Conservation (phyloP, 2,797 vertebrate species). For the Cheirogaleus major region DNA sequence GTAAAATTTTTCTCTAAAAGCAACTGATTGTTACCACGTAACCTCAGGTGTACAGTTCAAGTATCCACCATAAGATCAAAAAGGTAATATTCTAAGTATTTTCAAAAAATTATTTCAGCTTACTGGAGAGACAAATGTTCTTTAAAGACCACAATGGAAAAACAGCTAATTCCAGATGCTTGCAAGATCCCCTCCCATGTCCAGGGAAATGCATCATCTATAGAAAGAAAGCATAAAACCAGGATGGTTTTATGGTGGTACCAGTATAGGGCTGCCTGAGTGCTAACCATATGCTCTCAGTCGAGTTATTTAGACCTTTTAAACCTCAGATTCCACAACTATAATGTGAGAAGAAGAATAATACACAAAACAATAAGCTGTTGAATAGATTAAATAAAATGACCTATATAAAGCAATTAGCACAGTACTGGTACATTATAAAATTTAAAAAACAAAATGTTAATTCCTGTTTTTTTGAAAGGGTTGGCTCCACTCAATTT, state of each 20-base stretch:
- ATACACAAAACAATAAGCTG: background rate
- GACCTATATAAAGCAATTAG: background rate
- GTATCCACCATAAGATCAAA: background rate
- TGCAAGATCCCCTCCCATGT: background rate
- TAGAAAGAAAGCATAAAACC: background rate
- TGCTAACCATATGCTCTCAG: too few relatives aligned
- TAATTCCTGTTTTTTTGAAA: background rate
- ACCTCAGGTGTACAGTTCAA: background rate
- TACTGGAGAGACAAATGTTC: background rate
- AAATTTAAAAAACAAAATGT: background rate
- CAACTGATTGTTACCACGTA: background rate
- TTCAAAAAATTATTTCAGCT: background rate
- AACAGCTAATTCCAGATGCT: background rate
- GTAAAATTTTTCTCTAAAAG: background rate
- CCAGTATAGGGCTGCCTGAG: fast-evolving
- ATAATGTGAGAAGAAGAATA: background rate
- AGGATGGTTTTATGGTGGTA: too few relatives aligned
- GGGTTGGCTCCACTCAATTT: background rate
- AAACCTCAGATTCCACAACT: background rate
- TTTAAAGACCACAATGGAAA: background rate
- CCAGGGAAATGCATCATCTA: fast-evolving
- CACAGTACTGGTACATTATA: background rate
- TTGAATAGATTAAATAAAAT: background rate
- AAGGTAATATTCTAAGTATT: background rate
- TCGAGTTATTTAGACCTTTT: background rate